Evolutionary conservation across 2,113 vertebrate genomes (phyloP).

Genomic region (Tauraco erythrolophus): DNA sequence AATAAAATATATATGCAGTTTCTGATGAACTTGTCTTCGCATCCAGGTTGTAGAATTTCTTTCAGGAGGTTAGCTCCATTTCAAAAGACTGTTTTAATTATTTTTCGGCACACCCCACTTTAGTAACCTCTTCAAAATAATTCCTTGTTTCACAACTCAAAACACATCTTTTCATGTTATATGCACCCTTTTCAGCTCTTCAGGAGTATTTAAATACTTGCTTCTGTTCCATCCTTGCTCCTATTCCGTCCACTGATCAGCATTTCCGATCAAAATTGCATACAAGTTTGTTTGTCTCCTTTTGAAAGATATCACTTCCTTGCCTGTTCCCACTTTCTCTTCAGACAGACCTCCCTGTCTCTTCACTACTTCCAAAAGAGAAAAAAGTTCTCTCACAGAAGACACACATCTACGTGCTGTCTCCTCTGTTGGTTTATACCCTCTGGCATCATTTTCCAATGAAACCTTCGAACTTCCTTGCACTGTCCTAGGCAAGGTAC

Average conservation of each 20-base stretch:
- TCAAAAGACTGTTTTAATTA: neutral
- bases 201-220: neutral
- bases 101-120: neutral
- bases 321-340: neutral
- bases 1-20: neutral
- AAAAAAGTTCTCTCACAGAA: neutral
- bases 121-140: neutral
- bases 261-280: neutral
- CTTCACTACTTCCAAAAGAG: neutral
- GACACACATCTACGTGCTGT: fast-evolving
- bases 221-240: neutral
- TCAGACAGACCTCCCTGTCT: neutral
- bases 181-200: neutral
- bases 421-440: neutral
- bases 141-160: neutral
- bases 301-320: neutral
- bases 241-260: neutral
- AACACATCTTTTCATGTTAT: neutral
- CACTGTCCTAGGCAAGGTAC: neutral
- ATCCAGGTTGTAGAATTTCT: neutral
- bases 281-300: neutral
- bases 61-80: neutral
- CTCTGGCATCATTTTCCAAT: neutral
- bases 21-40: neutral
- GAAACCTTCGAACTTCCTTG: neutral